phyloP scores from a whole-genome alignment of 37 sponge, comb jelly and placozoan genomes.

The Chondrilla cf. caribensis region DNA sequence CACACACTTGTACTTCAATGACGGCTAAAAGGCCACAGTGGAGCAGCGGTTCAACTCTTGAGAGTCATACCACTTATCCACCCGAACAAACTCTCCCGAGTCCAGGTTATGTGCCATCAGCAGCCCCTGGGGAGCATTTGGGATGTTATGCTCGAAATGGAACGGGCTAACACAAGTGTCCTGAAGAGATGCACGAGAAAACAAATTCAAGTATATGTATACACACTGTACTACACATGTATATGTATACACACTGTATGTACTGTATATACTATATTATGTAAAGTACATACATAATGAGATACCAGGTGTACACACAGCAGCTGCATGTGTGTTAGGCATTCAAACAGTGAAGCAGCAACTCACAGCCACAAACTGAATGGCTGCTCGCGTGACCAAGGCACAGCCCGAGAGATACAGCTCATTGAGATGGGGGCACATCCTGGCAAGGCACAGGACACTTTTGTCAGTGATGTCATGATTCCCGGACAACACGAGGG shows the following conservation, averaged over 20 bases:
- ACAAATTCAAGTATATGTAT: background rate
- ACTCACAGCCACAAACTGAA: conserved; percentile 57
- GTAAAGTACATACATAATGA: conserved; percentile 1
- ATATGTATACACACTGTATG: background rate
- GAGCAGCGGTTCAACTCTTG: background rate
- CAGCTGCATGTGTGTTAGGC: background rate
- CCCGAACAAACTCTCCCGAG: conserved; percentile 66
- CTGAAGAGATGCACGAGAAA: conserved; percentile 26
- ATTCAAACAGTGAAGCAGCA: background rate
- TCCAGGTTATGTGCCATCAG: conserved; percentile 84
- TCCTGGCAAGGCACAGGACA: conserved; percentile 61
- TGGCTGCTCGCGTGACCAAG: conserved; percentile 65
- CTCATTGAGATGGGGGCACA: conserved; percentile 64
- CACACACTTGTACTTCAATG: too few relatives aligned
- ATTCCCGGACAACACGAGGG: conserved; percentile 67
- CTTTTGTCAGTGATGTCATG: conserved; percentile 70
- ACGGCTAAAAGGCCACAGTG: background rate
- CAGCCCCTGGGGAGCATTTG: conserved; percentile 61
- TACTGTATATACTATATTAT: background rate
- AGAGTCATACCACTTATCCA: conserved; percentile 33
- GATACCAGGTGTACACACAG: background rate
- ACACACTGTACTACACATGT: background rate
- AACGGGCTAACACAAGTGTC: conserved; percentile 51
- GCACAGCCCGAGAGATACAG: conserved; percentile 75
- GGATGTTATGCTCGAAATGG: conserved; percentile 50